Conservation (phyloP, 2,888 invertebrate genomes). For the Tipula helvola region DNA sequence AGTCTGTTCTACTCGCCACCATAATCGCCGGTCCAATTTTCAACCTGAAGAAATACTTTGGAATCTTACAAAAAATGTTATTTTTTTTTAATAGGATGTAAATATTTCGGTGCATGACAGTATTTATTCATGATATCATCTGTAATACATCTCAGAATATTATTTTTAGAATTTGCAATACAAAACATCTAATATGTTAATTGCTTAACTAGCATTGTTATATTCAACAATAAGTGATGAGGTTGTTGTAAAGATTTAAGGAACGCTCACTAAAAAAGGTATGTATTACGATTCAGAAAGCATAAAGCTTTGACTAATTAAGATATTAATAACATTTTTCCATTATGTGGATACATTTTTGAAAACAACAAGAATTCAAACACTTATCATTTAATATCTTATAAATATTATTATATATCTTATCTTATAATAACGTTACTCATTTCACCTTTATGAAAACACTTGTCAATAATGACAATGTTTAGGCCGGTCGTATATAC, state of each 20-base stretch:
- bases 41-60: neutral
- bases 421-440: neutral
- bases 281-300: neutral
- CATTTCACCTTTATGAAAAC: neutral
- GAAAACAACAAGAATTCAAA: neutral
- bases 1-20: neutral
- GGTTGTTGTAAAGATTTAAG: neutral
- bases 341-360: neutral
- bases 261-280: neutral
- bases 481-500: too few species aligned
- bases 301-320: neutral
- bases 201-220: neutral
- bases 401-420: neutral
- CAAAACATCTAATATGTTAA: neutral
- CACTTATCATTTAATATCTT: neutral
- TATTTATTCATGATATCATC: neutral
- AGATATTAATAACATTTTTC: neutral
- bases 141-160: neutral
- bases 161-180: neutral
- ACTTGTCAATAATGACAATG: neutral
- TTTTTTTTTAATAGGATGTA: neutral
- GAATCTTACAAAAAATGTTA: neutral
- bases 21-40: neutral
- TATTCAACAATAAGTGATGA: neutral
- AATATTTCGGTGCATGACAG: neutral